Percentiles rank a stretch among this genome's conserved stretches.
phyloP scores from a whole-genome alignment of 2,797 vertebrate genomes.

The Myripristis jacobus region DNA sequence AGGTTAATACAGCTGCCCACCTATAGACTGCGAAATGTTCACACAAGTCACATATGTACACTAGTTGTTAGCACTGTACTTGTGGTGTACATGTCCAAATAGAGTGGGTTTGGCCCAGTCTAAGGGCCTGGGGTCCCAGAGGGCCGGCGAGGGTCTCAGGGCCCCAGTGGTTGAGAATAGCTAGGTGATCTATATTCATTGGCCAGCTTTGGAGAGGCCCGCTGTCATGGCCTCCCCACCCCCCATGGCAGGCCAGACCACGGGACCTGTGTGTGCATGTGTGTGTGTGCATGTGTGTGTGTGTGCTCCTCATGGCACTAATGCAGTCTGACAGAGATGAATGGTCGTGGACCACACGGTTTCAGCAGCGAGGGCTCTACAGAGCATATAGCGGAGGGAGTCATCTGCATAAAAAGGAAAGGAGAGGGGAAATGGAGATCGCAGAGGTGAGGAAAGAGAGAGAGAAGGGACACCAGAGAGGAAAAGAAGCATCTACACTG shows the following conservation, averaged over 20 bases:
- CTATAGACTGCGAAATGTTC: slow-evolving; percentile 33
- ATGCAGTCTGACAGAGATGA: slow-evolving; percentile 83
- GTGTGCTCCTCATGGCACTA: slow-evolving; percentile 70
- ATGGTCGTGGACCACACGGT: slow-evolving; percentile 76
- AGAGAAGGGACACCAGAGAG: not conserved
- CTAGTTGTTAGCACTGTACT: slow-evolving; percentile 23
- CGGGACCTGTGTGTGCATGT: slow-evolving; percentile 45
- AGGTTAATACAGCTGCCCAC: slow-evolving; percentile 9
- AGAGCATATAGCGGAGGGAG: slow-evolving; percentile 51
- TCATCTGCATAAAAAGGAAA: slow-evolving; percentile 74
- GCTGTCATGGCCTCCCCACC: slow-evolving; percentile 79
- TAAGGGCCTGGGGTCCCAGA: slow-evolving; percentile 68
- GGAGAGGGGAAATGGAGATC: slow-evolving; percentile 34
- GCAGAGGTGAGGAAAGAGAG: slow-evolving; percentile 39
- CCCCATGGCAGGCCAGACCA: slow-evolving; percentile 66
- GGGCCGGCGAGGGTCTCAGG: slow-evolving; percentile 64
- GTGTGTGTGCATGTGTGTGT: slow-evolving; percentile 44
- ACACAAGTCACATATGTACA: slow-evolving; percentile 10
- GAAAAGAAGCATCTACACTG: slow-evolving; percentile 7
- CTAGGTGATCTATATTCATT: slow-evolving; percentile 84
- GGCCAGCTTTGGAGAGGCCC: slow-evolving; percentile 74
- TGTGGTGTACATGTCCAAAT: slow-evolving; percentile 56
- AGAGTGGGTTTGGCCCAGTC: slow-evolving; percentile 61
- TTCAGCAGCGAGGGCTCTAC: slow-evolving; percentile 66
- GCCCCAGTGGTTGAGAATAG: slow-evolving; percentile 72